phyloP scores from a whole-genome alignment of 2,113 vertebrate species.

The Sinocyclocheilus rhinocerous region DNA sequence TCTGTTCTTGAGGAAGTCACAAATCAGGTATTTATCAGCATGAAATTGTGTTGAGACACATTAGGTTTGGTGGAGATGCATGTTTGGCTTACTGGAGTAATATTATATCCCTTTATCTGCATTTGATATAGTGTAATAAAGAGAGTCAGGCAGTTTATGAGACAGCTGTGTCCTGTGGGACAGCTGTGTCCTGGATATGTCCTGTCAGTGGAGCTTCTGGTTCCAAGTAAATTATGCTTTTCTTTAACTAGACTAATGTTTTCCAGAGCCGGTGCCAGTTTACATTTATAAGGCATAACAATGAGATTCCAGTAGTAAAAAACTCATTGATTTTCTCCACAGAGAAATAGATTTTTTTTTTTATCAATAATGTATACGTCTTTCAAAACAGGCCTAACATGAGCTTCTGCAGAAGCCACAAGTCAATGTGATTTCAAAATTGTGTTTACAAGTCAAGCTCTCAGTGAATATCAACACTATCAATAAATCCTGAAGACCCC shows the following conservation, averaged over 20 bases:
- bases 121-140: conserved; percentile 29
- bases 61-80: neutral
- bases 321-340: neutral
- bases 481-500: neutral
- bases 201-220: neutral
- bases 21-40: too few relatives aligned
- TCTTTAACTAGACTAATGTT: neutral
- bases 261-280: neutral
- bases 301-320: neutral
- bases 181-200: neutral
- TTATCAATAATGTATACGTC: neutral
- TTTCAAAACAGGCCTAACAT: neutral
- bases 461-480: neutral
- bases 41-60: too few relatives aligned
- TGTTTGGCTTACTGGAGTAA: neutral
- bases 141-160: conserved; percentile 8
- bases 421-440: neutral
- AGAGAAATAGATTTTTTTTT: neutral
- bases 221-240: neutral
- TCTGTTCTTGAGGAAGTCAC: neutral
- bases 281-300: neutral
- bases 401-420: neutral
- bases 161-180: conserved; percentile 1
- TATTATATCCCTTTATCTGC: neutral
- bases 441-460: neutral